phyloP scores from a whole-genome alignment of 1,140 invertebrate genomes.

The Ganaspis sp. region DNA sequence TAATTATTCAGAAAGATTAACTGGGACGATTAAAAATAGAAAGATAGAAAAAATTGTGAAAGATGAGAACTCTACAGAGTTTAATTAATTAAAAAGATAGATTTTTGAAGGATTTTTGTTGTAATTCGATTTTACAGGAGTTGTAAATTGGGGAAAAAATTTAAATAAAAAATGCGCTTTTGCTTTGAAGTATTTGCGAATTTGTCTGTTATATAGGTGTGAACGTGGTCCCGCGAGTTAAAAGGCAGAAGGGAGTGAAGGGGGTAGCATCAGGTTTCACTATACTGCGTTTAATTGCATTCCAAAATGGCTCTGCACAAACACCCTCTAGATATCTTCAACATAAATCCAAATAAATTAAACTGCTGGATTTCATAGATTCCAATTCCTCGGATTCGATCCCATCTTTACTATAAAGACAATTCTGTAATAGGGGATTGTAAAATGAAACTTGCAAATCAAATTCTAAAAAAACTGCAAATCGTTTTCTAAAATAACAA shows the following conservation, averaged over 20 bases:
- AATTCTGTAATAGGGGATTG: neutral
- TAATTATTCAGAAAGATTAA: too few species aligned
- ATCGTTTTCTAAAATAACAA: too few species aligned
- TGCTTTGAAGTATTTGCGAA: neutral
- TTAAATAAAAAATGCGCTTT: neutral
- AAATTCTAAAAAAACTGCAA: too few species aligned
- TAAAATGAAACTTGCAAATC: too few species aligned
- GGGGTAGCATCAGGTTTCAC: constrained; percentile 63
- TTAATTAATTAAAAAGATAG: too few species aligned
- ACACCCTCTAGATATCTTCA: constrained; percentile 37
- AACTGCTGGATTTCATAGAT: constrained; percentile 20
- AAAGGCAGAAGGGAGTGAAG: constrained; percentile 35
- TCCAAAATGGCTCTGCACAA: constrained; percentile 59
- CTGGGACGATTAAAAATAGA: too few species aligned
- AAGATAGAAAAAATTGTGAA: too few species aligned
- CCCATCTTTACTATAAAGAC: neutral
- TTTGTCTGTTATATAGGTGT: constrained; percentile 13
- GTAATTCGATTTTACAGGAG: too few species aligned
- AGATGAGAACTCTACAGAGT: too few species aligned
- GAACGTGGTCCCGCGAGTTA: neutral
- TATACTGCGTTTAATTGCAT: constrained; percentile 74
- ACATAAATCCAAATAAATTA: constrained; percentile 35
- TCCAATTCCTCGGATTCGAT: neutral
- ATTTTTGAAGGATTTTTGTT: too few species aligned
- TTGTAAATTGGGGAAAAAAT: too few species aligned